Percentiles rank a stretch among this genome's conserved stretches.
These are phyloP conservation scores for Spodoptera litura DNA, from an alignment of 1,140 invertebrate species.

Conservation along the genomic window DNA sequence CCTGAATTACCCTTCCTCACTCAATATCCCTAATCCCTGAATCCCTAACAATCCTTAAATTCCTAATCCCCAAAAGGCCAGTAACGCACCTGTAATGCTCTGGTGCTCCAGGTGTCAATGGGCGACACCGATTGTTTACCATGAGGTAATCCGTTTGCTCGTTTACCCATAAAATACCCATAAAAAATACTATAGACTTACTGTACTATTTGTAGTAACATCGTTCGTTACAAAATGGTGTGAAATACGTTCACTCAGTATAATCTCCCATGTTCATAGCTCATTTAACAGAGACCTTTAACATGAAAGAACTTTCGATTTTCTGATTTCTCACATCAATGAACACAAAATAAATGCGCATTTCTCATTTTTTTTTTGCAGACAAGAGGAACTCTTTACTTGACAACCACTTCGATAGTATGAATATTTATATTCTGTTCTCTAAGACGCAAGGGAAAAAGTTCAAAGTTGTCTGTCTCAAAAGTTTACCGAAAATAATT, in stretches of 20 bases:
- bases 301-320: slow-evolving; percentile 50
- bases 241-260: slow-evolving; percentile 16
- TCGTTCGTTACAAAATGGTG: background rate
- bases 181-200: too few species aligned
- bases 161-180: too few species aligned
- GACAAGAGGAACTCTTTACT: slow-evolving; percentile 31
- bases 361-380: slow-evolving; percentile 46
- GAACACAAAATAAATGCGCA: slow-evolving; percentile 43
- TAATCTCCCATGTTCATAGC: slow-evolving; percentile 50
- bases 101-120: too few species aligned
- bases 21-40: too few species aligned
- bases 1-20: too few species aligned
- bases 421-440: background rate
- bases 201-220: background rate
- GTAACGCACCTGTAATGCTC: too few species aligned
- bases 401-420: slow-evolving; percentile 19
- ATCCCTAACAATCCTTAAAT: too few species aligned
- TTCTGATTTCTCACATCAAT: slow-evolving; percentile 49
- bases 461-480: background rate
- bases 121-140: too few species aligned
- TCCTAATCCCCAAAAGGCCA: too few species aligned
- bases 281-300: slow-evolving; percentile 50
- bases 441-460: background rate
- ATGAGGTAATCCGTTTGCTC: too few species aligned
- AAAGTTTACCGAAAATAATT: background rate